These are phyloP conservation scores for Agapornis roseicollis DNA, from an alignment of 2,113 vertebrate species.

Conservation along the genomic window DNA sequence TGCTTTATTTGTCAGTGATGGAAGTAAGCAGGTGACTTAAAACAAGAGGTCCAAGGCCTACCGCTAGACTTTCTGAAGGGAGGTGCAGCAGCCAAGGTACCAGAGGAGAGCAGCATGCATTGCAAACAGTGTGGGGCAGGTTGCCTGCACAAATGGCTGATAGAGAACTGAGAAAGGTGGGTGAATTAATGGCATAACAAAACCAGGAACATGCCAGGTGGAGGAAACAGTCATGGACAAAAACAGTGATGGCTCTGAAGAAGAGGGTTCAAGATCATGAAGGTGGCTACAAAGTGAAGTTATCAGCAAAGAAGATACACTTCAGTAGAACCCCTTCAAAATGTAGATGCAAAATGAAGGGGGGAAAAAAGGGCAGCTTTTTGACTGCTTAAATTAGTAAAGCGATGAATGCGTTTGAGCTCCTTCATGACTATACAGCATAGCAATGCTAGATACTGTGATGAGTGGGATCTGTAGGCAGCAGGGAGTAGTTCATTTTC, in stretches of 20 bases:
- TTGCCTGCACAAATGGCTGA: background rate
- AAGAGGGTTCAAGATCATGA: background rate
- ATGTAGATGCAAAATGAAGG: background rate
- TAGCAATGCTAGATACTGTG: background rate
- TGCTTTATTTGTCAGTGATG: background rate
- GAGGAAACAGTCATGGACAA: background rate
- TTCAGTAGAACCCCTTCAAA: background rate
- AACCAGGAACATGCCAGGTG: background rate
- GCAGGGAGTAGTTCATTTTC: background rate
- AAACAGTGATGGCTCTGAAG: background rate
- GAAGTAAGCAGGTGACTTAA: background rate
- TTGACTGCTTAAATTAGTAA: background rate
- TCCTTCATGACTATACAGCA: background rate
- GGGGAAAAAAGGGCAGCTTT: background rate
- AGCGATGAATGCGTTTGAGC: background rate
- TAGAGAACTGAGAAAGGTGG: background rate
- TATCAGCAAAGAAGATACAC: background rate
- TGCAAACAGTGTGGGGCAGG: background rate
- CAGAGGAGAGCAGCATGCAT: background rate
- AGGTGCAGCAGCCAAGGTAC: background rate
- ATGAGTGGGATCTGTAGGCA: background rate
- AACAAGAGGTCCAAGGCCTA: background rate
- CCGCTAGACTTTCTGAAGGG: background rate
- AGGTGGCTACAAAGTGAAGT: background rate
- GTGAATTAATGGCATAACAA: background rate